phyloP scores from a whole-genome alignment of 1,140 invertebrate genomes.

The Trypoxylus dichotomus region DNA sequence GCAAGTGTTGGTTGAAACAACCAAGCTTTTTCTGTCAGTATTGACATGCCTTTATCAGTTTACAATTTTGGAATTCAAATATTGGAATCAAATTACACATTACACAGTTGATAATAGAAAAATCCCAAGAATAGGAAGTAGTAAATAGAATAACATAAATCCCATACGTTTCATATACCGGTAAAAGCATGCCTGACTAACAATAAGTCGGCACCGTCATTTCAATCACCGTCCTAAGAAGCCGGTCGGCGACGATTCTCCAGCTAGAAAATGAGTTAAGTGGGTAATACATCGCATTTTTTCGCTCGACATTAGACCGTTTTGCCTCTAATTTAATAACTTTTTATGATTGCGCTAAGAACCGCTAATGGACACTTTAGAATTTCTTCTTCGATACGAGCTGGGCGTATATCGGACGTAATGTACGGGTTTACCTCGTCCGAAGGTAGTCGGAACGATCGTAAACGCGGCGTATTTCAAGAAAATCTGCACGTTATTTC shows the following conservation, averaged over 20 bases:
- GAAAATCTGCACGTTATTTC: not conserved
- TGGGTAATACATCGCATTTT: not conserved
- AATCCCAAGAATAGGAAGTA: too few species aligned
- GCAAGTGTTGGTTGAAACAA: too few species aligned
- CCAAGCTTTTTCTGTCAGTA: too few species aligned
- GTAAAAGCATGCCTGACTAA: too few species aligned
- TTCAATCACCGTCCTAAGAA: not conserved
- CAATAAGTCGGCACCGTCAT: too few species aligned
- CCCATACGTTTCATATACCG: too few species aligned
- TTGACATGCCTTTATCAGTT: too few species aligned
- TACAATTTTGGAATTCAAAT: too few species aligned
- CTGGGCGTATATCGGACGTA: not conserved
- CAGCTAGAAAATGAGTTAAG: not conserved
- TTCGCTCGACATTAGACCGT: not conserved
- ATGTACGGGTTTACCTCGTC: not conserved
- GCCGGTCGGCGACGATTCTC: not conserved
- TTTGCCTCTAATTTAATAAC: not conserved
- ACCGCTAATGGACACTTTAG: constrained; percentile 1
- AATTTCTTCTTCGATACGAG: not conserved
- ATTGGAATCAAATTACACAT: too few species aligned
- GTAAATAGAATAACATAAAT: too few species aligned
- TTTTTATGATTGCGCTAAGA: not conserved
- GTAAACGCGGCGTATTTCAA: not conserved
- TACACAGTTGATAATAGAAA: too few species aligned
- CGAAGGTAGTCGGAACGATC: not conserved